These are phyloP conservation scores for Saccostrea cuccullata DNA, from an alignment of 1,140 invertebrate species.

Conservation along the genomic window DNA sequence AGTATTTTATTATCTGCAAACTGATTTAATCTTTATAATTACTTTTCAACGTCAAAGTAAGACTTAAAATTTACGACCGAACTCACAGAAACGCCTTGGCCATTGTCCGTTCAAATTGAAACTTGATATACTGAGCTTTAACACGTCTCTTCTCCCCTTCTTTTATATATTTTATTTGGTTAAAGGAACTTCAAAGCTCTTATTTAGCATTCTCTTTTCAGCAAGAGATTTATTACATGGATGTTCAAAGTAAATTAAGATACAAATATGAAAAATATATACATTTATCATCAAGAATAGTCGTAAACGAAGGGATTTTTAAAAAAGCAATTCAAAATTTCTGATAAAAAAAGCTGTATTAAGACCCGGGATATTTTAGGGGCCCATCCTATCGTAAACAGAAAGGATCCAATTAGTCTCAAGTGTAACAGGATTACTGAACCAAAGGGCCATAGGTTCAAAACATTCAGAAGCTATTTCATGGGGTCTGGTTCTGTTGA, in stretches of 20 bases:
- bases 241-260: neutral
- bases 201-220: neutral
- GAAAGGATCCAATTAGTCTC: neutral
- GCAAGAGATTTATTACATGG: neutral
- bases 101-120: neutral
- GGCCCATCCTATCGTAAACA: neutral
- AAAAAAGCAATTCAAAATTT: neutral
- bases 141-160: neutral
- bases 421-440: neutral
- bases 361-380: neutral
- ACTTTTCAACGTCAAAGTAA: neutral
- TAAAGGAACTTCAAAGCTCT: conserved; percentile 21
- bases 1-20: neutral
- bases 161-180: neutral
- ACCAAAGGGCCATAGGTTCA: neutral
- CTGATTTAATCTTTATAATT: neutral
- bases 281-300: neutral
- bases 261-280: neutral
- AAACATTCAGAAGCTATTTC: neutral
- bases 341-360: neutral
- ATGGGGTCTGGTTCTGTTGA: too few relatives aligned
- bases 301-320: neutral
- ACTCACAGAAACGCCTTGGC: neutral
- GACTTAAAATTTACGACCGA: neutral
- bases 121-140: neutral